phyloP scores from a whole-genome alignment of 2,888 invertebrate genomes.

The Byasa hedistus region DNA sequence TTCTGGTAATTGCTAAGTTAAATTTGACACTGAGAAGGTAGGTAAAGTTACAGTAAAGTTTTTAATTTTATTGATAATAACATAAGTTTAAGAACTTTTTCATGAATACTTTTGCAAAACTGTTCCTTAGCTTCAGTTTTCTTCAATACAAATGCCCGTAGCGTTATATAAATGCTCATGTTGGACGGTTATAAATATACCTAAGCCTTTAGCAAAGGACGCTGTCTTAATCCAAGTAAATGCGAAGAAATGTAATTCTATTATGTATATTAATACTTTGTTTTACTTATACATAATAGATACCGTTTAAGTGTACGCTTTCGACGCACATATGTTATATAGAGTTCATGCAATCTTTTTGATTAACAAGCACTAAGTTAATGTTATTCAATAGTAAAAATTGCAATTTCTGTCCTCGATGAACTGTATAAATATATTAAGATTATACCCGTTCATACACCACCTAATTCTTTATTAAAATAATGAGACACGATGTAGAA shows the following conservation, averaged over 20 bases:
- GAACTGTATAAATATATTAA: not conserved
- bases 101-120: too few relatives aligned
- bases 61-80: too few relatives aligned
- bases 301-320: slow-evolving; percentile 8
- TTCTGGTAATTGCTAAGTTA: too few relatives aligned
- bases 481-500: not conserved
- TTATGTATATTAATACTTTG: slow-evolving; percentile 25
- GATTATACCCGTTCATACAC: too few relatives aligned
- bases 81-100: too few relatives aligned
- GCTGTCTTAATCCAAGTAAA: slow-evolving; percentile 26
- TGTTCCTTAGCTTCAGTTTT: too few relatives aligned
- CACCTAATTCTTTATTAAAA: not conserved
- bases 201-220: slow-evolving; percentile 28
- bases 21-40: too few relatives aligned
- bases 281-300: slow-evolving; percentile 3
- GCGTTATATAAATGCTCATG: slow-evolving; percentile 25
- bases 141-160: too few relatives aligned
- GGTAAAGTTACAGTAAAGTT: too few relatives aligned
- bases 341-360: not conserved
- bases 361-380: not conserved
- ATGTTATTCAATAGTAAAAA: not conserved
- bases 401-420: not conserved
- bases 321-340: not conserved
- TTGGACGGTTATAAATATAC: slow-evolving; percentile 23
- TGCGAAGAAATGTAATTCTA: slow-evolving; percentile 31